A percentile compares a stretch with the other conserved stretches of the same genome.
Evolutionary conservation across 2,888 invertebrate genomes (phyloP).

Genomic region (Physocephala rufipes): DNA sequence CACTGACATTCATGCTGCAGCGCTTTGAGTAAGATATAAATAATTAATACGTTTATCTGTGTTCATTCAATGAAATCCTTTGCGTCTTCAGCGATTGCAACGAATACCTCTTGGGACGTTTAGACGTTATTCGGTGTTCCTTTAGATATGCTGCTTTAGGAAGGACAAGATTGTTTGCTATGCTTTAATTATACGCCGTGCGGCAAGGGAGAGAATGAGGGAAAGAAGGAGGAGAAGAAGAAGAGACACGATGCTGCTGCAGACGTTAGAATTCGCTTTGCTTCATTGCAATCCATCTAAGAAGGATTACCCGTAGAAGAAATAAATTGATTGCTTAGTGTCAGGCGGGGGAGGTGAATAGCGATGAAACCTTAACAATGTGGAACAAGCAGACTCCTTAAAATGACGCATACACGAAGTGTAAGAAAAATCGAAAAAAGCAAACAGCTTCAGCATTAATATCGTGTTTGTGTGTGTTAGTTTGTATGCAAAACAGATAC

Average conservation of each 20-base stretch:
- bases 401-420: not conserved
- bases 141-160: conserved; percentile 31
- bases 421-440: not conserved
- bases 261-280: conserved; percentile 44
- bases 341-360: too few relatives aligned
- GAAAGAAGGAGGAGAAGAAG: not conserved
- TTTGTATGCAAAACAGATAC: too few relatives aligned
- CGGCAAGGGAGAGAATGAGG: not conserved
- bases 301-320: not conserved
- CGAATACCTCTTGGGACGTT: too few relatives aligned
- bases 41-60: conserved; percentile 61
- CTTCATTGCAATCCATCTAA: conserved; percentile 18
- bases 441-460: not conserved
- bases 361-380: too few relatives aligned
- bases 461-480: too few relatives aligned
- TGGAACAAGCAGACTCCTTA: not conserved
- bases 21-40: conserved; percentile 58
- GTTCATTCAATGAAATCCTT: conserved; percentile 46
- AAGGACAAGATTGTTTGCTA: conserved; percentile 22
- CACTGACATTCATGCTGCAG: conserved; percentile 55
- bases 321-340: not conserved
- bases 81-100: not conserved
- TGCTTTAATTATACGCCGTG: conserved; percentile 21
- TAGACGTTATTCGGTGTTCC: conserved; percentile 46
- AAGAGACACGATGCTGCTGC: not conserved